Evolutionary conservation across 2,113 vertebrate species (phyloP), one percentile per base, ranked within the genome.

Genomic region (Seriola dumerili): DNA sequence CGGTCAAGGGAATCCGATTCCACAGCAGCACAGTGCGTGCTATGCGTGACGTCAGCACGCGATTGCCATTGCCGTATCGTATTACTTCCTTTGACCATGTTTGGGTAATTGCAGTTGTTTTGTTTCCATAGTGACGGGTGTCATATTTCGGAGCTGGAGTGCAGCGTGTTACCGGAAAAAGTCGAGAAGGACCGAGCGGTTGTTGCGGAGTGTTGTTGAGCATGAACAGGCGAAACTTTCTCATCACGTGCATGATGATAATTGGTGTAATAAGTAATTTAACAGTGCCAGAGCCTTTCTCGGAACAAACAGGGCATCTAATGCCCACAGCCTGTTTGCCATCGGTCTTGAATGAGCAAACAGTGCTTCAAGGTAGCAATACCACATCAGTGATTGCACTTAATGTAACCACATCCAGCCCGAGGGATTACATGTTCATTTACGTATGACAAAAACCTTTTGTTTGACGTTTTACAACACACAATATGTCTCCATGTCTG

Each of bases 41-140:
- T 5, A 32, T 2, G 29, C 46, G 34, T 88, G 87, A 94, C 94
- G 93, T 94, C 92, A 94, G 1, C 50, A 82, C 93, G 95, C 85
- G 36, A 19, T 8, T 46, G 94, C 85, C 36, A 21, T 6, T 46
- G 50, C 66, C 19, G 69, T 14, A 8, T 5, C 81, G 71, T 79
- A 4, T 50, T 34, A 86, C 72, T 94, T 96, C 94, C 91, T 76
- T 34, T 94, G 92, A 44, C 94, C 95, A 95, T 91, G 85, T 94
- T 89, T 93, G 91, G 95, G 89, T 61, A 40, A 44, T 8, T 91
- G 88, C 78, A 70, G 92, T 83, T 96, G 94, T 95, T 95, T 92
- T 89, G 93, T 91, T 89, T 80, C 94, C 88, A 93, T 89, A 88
- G 94, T 72, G 76, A 95, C 92, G 50, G 58, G 78, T 83, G 72